Percentiles rank a stretch among this genome's conserved stretches.
phyloP scores from a whole-genome alignment of 2,113 vertebrate genomes.

The Actenoides hombroni region DNA sequence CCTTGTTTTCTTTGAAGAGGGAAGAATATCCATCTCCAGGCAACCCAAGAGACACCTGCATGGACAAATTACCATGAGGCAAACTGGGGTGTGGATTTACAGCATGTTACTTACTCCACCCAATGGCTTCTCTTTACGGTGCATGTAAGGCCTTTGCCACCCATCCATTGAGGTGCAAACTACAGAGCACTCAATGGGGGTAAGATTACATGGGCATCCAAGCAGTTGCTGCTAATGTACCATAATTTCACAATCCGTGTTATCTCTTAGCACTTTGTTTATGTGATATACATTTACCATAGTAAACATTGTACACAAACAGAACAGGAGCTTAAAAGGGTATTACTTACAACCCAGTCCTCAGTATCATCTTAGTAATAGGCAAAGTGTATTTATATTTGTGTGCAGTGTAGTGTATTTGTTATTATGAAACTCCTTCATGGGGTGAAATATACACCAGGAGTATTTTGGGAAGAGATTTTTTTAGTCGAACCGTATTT shows the following conservation, averaged over 20 bases:
- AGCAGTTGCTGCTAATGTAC: neutral
- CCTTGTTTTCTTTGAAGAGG: conserved; percentile 21
- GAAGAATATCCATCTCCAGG: conserved; percentile 10
- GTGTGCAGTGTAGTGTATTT: neutral
- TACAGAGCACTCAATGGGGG: neutral
- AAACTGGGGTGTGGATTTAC: conserved; percentile 41
- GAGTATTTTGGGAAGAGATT: neutral
- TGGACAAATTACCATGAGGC: neutral
- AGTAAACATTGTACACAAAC: neutral
- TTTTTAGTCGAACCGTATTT: neutral
- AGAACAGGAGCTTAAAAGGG: neutral
- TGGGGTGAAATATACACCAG: neutral
- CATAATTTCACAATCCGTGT: conserved; percentile 3
- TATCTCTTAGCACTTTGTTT: conserved; percentile 49
- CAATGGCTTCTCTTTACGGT: neutral
- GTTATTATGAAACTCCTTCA: neutral
- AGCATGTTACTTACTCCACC: neutral
- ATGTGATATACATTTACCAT: neutral
- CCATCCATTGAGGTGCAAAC: neutral
- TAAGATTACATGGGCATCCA: neutral
- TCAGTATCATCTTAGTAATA: neutral
- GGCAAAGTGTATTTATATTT: neutral
- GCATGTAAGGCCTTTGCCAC: neutral
- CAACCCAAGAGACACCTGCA: neutral
- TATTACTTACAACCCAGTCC: neutral